Evolutionary conservation across 2,113 vertebrate genomes (phyloP), one percentile per base, ranked within the genome.

Genomic region (Melozone crissalis): DNA sequence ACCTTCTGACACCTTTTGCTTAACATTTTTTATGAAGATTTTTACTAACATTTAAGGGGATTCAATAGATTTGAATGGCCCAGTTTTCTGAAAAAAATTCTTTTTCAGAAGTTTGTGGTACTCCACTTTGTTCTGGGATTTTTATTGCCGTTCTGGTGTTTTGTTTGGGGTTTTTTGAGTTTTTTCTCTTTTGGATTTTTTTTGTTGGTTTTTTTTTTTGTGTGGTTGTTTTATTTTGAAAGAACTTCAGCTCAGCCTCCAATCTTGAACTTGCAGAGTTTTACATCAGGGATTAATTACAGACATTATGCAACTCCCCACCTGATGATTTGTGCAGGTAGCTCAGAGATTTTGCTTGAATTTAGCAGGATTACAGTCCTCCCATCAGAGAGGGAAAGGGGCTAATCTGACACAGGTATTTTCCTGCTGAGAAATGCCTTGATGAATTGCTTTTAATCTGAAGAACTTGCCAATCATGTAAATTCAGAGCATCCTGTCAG

Each of bases 391-490:
- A 89, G 43, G 37, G 51, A 78, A 75, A 59, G 35, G 16, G 27
- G 43, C 68, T 58, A 52, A 44, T 68, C 37, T 82, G 84, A 63
- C 62, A 67, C 37, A 35, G 63, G 24, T 49, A 57, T 68, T 95
- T 87, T 54, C 66, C 31, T 85, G 76, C 28, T 68, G 66, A 84
- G 52, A 84, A 93, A 91, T 69, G 58, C 62, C 41, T 76, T 87
- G 84, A 89, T 81, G 54, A 95, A 68, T 65, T 75, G 49, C 74
- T 62, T 92, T 86, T 91, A 76, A 82, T 87, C 62, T 69, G 66
- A 82, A 92, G 46, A 85, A 58, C 54, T 65, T 82, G 62, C 79
- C 84, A 87, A 87, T 93, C 41, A 89, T 8, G 49, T 37, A 76
- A 93, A 95, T 83, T 68, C 73, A 84, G 69, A 92, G 43, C 76